phyloP scores from a whole-genome alignment of 37 sponge, comb jelly and placozoan species.

The Amphimedon queenslandica region DNA sequence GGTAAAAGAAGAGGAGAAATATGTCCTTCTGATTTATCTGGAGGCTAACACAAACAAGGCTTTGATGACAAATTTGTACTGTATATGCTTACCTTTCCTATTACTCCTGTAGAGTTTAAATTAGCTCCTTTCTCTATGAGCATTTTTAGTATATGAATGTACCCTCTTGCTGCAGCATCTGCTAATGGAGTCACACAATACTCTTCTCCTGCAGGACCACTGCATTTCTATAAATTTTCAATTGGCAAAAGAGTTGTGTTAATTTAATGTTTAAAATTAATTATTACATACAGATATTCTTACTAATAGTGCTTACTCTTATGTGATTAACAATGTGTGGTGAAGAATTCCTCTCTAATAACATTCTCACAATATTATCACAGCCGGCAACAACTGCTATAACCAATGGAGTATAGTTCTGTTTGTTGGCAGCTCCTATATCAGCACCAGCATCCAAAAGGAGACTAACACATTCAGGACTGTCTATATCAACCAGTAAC shows the following conservation, averaged over 20 bases:
- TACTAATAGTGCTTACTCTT: too few species aligned
- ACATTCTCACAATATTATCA: not conserved
- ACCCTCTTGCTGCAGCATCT: conserved; percentile 4
- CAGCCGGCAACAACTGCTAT: not conserved
- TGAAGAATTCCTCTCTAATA: not conserved
- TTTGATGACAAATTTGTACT: too few species aligned
- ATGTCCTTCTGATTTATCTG: not conserved
- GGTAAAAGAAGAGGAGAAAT: not conserved
- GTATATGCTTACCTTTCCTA: too few species aligned
- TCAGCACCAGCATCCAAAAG: not conserved
- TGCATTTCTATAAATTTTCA: too few species aligned
- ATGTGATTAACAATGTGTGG: too few species aligned
- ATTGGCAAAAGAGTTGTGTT: too few species aligned
- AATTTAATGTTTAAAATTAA: too few species aligned
- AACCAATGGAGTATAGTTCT: not conserved
- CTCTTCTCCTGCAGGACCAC: not conserved
- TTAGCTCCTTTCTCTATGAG: not conserved
- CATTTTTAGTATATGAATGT: not conserved
- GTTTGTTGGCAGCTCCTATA: not conserved
- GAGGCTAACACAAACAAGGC: too few species aligned
- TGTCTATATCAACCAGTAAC: not conserved
- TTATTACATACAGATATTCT: too few species aligned
- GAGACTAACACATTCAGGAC: not conserved
- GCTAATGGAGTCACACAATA: not conserved
- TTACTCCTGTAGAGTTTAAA: not conserved